phyloP scores from a whole-genome alignment of 2,113 vertebrate species.

The Gopherus evgoodei region DNA sequence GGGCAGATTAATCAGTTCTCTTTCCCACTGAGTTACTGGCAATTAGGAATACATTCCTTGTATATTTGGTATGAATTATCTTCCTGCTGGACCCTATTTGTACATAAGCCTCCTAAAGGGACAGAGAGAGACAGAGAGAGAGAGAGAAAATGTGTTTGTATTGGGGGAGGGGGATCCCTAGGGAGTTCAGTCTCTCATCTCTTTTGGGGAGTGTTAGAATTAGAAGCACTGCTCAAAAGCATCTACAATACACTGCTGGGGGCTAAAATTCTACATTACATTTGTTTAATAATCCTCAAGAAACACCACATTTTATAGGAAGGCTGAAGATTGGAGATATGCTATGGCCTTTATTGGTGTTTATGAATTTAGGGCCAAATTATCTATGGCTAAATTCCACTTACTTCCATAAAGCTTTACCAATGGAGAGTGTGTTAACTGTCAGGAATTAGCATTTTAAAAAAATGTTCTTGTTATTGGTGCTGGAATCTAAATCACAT shows the following conservation, averaged over 20 bases:
- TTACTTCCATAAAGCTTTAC: conserved; percentile 36
- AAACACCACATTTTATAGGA: not conserved
- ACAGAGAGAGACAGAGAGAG: too few species aligned
- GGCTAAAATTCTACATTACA: not conserved
- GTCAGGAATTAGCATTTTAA: conserved; percentile 48
- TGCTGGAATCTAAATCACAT: conserved; percentile 58
- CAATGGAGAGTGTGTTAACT: conserved; percentile 32
- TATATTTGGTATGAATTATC: not conserved
- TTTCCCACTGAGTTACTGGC: not conserved
- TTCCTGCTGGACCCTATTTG: not conserved
- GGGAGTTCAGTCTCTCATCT: not conserved
- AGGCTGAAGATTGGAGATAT: not conserved
- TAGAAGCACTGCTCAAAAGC: not conserved
- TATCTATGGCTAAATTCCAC: conserved; percentile 47
- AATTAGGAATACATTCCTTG: not conserved
- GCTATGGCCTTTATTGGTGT: not conserved
- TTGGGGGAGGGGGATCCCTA: not conserved
- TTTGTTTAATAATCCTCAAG: not conserved
- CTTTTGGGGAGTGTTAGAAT: not conserved
- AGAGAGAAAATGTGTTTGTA: not conserved
- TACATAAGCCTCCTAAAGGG: not conserved
- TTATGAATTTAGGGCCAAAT: conserved; percentile 10
- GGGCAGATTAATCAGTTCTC: not conserved
- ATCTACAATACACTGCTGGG: not conserved
- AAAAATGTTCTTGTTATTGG: conserved; percentile 9